Conservation (phyloP, 2,113 vertebrate species). For the Malurus melanocephalus region DNA sequence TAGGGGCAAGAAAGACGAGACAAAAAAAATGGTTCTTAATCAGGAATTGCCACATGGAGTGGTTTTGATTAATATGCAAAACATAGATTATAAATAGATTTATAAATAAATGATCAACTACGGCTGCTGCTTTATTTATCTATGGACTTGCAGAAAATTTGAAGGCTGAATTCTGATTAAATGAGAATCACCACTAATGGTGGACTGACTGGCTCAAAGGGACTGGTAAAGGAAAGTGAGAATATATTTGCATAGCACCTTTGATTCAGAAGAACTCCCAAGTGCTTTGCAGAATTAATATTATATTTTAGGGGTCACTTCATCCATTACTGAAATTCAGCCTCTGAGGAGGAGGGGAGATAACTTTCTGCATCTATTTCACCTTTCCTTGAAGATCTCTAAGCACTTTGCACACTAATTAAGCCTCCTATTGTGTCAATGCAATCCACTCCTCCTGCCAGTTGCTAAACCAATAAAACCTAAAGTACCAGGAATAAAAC, state of each 20-base stretch:
- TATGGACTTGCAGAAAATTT: conserved; percentile 60
- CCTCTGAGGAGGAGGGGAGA: not conserved
- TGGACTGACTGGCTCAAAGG: conserved; percentile 32
- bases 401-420: conserved; percentile 46
- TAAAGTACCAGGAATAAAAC: not conserved
- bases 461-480: not conserved
- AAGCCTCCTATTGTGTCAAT: not conserved
- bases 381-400: conserved; percentile 25
- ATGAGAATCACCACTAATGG: conserved; percentile 50
- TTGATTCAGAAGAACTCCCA: conserved; percentile 43
- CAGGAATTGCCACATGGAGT: conserved; percentile 56
- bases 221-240: conserved; percentile 19
- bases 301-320: conserved; percentile 58
- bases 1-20: conserved; percentile 25
- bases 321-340: conserved; percentile 10
- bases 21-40: conserved; percentile 41
- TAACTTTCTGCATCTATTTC: conserved; percentile 30
- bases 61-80: conserved; percentile 69
- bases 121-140: conserved; percentile 63
- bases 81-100: conserved; percentile 66
- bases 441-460: not conserved
- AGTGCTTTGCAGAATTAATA: conserved; percentile 45
- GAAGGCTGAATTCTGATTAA: conserved; percentile 68
- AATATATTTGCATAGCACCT: conserved; percentile 57
- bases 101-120: conserved; percentile 72